Percentiles rank a stretch among this genome's conserved stretches.
Evolutionary conservation across 2,888 invertebrate genomes (phyloP).

Genomic region (Drosophila nr. perissopoda): DNA sequence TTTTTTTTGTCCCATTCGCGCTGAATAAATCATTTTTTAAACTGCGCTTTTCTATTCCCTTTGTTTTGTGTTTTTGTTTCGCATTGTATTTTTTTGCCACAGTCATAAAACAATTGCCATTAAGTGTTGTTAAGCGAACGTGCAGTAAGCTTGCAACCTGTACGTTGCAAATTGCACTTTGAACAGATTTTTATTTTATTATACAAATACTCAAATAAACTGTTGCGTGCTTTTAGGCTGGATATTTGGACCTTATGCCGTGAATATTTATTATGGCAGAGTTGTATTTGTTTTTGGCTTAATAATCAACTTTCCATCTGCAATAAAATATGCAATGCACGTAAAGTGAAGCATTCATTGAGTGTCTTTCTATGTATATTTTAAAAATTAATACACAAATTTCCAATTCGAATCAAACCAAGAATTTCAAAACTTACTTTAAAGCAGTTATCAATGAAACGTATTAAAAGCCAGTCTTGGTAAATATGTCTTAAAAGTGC

Average conservation of each 20-base stretch:
- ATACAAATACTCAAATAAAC: constrained; percentile 25
- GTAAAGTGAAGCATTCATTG: not conserved
- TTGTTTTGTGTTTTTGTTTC: constrained; percentile 42
- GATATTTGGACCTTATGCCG: not conserved
- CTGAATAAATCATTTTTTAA: constrained; percentile 71
- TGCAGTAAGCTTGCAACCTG: constrained; percentile 25
- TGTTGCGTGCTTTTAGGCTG: constrained; percentile 48
- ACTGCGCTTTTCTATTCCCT: constrained; percentile 41
- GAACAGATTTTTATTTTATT: constrained; percentile 14
- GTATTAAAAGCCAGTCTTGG: too few relatives aligned
- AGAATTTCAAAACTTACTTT: not conserved
- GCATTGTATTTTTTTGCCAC: constrained; percentile 40
- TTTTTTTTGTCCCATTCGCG: constrained; percentile 33
- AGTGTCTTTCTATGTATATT: not conserved
- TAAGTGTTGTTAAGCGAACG: constrained; percentile 73
- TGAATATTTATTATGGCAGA: constrained; percentile 17
- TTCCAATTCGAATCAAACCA: not conserved
- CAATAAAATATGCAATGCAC: constrained; percentile 2
- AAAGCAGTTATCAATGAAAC: not conserved
- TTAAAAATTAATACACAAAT: not conserved
- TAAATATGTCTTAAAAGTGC: not conserved
- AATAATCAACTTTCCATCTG: not conserved
- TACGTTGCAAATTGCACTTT: constrained; percentile 33
- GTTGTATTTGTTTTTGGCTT: not conserved
- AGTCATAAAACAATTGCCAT: constrained; percentile 75